Evolutionary conservation across 2,113 vertebrate species (phyloP).

Genomic region (Petrocephalus microphthalmus): DNA sequence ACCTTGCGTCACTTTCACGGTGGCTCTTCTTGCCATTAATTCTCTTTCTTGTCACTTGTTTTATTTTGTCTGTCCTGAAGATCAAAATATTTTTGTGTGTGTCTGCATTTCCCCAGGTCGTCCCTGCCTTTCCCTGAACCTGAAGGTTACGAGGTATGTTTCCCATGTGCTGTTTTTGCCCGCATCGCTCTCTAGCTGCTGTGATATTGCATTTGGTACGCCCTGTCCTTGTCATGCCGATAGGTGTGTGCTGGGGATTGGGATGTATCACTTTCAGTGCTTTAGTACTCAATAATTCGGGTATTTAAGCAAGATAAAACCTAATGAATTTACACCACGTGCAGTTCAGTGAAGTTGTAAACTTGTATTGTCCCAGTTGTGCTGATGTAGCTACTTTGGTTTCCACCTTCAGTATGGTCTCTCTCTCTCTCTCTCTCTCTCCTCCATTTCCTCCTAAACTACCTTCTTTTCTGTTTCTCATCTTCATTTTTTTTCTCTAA

Average conservation of each 20-base stretch:
- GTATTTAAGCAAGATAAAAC: not conserved
- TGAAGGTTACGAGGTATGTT: constrained; percentile 85
- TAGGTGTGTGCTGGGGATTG: not conserved
- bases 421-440: not conserved
- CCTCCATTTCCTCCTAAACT: not conserved
- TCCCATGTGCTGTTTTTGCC: not conserved
- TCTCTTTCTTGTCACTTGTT: not conserved
- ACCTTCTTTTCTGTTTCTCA: not conserved
- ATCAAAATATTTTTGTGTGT: not conserved
- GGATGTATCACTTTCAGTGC: not conserved
- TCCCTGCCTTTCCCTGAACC: constrained; percentile 84
- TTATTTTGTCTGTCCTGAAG: no score
- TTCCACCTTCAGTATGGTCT: not conserved
- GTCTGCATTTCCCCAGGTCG: constrained; percentile 66
- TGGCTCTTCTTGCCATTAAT: not conserved
- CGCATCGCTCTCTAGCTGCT: not conserved
- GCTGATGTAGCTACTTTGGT: not conserved
- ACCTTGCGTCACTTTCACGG: not conserved
- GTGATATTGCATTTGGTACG: not conserved
- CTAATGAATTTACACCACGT: not conserved
- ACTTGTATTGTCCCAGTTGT: not conserved
- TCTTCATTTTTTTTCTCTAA: not conserved
- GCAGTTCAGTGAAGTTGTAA: not conserved
- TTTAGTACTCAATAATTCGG: not conserved
- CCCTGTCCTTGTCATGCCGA: not conserved